Base-by-base conservation (phyloP, 1,140 invertebrate genomes). In the Neodiprion lecontei region DNA sequence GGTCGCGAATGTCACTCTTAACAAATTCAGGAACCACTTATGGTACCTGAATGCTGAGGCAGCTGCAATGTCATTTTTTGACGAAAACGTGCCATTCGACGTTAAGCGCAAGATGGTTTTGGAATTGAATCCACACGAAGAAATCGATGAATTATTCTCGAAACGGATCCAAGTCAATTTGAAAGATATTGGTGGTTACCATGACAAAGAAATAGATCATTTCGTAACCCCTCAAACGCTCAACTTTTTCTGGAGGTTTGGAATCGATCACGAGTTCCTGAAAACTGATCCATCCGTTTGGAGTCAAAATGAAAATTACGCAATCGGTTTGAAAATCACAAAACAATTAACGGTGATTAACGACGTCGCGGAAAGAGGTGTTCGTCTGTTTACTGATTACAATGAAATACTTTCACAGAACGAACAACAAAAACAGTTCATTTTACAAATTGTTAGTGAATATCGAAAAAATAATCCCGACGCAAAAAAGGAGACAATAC, bases 1-100 rank as follows among this genome's bases (percentile, higher is more conserved):
- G 11, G 61, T 79, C 23, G 74, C 77, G 61, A 14, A 69, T 53
- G 67, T 70, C 48, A 71, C 74, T 1, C 53, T 79, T 5, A 71
- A 76, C 74, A 80, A 79, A 75, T 72, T 79, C n/a, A 76, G 73
- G 10, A 77, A 78, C 47, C 78, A 80, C 69, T 68, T 82, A 66
- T 81, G 77, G 76, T 82, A 80, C 67, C 72, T 80, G 17, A 76
- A 73, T 65, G 61, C 72, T 4, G 78, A 79, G 75, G 72, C 68
- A 68, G 70, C 72, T 17, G 74, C 76, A 7, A 74, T 79, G 70
- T 48, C 76, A 17, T 78, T 81, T 67, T 82, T 82, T 49, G 78
- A 79, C 70, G 21, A 68, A 47, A 49, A 49, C 61, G 28, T 79
- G 3, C 23, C 76, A 40, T 8, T 61, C 4, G 53, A 61, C 14